Evolutionary conservation across 2,113 vertebrate species (phyloP).

Genomic region (Myocastor coypus): DNA sequence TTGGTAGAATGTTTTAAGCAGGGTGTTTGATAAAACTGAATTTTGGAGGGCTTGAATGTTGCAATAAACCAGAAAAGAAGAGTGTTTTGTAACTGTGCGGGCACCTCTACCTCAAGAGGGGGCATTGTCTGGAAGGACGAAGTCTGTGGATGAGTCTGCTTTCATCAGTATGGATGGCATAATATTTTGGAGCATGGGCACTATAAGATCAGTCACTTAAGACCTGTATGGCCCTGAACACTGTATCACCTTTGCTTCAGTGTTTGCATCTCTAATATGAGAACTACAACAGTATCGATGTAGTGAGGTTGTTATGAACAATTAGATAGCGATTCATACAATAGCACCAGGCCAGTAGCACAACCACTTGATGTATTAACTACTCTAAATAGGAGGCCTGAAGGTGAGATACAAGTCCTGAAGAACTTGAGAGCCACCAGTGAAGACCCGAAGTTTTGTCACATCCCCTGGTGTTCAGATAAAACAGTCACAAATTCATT

Average conservation of each 20-base stretch:
- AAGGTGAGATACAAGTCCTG: neutral
- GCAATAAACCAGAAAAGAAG: neutral
- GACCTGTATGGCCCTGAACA: neutral
- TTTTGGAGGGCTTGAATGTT: neutral
- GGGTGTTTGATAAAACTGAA: neutral
- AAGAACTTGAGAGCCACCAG: neutral
- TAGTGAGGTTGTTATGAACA: neutral
- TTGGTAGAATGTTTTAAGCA: slow-evolving; percentile 5
- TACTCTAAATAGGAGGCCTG: neutral
- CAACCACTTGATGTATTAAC: neutral
- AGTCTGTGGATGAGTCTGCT: neutral
- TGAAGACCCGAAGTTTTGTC: neutral
- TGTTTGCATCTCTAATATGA: neutral
- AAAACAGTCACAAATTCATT: neutral
- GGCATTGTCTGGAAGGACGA: neutral
- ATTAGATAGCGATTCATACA: neutral
- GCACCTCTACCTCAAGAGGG: neutral
- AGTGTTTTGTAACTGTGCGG: neutral
- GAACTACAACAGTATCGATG: neutral
- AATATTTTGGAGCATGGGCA: neutral
- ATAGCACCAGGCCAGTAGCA: neutral
- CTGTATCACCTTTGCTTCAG: neutral
- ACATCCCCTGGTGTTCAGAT: neutral
- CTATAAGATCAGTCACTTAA: neutral
- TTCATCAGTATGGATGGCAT: too few species aligned